Evolutionary conservation across 2,113 vertebrate species (phyloP).

Genomic region (Myotis brandtii): DNA sequence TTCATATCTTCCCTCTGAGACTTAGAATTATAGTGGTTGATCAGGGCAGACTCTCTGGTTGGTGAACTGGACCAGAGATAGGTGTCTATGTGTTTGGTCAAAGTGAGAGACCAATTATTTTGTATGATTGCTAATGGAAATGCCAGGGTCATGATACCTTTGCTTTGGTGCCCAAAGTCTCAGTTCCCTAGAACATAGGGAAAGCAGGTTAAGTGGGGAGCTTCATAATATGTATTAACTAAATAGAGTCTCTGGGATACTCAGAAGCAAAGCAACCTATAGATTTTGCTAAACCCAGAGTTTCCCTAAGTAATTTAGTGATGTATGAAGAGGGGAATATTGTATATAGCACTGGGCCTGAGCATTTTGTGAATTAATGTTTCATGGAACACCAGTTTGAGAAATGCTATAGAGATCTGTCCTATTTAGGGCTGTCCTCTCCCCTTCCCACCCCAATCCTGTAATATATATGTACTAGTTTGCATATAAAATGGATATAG

Average conservation of each 20-base stretch:
- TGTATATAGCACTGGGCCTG: background rate
- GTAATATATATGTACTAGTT: background rate
- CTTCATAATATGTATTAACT: background rate
- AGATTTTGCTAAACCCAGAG: background rate
- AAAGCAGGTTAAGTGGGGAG: background rate
- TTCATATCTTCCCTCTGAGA: background rate
- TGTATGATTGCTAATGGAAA: background rate
- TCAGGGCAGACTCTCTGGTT: background rate
- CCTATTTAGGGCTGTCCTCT: background rate
- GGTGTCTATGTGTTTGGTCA: background rate
- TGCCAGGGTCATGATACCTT: background rate
- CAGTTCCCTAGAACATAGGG: background rate
- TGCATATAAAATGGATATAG: background rate
- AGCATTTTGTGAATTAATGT: background rate
- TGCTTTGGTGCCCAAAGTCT: background rate
- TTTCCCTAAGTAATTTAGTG: constrained; percentile 36
- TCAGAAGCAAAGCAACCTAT: background rate
- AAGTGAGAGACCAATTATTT: background rate
- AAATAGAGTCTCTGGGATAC: background rate
- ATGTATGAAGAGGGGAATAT: background rate
- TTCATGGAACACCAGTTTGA: background rate
- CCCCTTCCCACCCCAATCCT: background rate
- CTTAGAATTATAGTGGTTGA: background rate
- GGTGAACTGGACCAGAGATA: background rate
- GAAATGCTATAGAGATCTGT: background rate